A percentile compares a stretch with the other conserved stretches of the same genome.
phyloP scores from a whole-genome alignment of 2,113 vertebrate species.

The Nothoprocta pentlandii region DNA sequence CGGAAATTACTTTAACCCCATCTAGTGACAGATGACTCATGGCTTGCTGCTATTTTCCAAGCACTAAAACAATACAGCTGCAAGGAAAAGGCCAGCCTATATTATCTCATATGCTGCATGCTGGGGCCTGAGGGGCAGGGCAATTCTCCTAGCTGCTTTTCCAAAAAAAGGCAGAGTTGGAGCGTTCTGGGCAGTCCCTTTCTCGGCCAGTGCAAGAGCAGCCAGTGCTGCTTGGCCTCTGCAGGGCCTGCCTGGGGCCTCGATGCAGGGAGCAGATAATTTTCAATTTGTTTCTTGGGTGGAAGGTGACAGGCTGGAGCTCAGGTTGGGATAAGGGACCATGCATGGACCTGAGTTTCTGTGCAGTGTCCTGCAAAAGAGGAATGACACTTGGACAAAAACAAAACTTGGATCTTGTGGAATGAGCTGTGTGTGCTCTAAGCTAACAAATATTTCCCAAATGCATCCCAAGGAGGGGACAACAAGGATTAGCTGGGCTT shows the following conservation, averaged over 20 bases:
- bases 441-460: accelerated
- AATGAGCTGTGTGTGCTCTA: accelerated
- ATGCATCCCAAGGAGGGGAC: background rate
- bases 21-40: conserved; percentile 69
- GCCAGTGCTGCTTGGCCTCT: accelerated
- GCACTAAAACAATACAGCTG: conserved; percentile 49
- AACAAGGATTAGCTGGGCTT: background rate
- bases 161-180: background rate
- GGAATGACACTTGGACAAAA: background rate
- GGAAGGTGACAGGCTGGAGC: no score
- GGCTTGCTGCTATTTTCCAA: conserved; percentile 52
- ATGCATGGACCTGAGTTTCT: no score
- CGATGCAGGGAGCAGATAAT: no score
- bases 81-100: background rate
- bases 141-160: conserved; percentile 19
- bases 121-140: conserved; percentile 33
- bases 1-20: conserved; percentile 76
- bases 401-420: accelerated
- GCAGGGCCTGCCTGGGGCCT: accelerated
- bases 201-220: background rate
- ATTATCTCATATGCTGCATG: conserved; percentile 36
- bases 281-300: no score
- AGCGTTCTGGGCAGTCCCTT: background rate
- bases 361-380: no score
- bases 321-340: no score